Evolutionary conservation across 2,888 invertebrate species (phyloP), one percentile per base, ranked within the genome.

Genomic region (Tenthredo mesomela): DNA sequence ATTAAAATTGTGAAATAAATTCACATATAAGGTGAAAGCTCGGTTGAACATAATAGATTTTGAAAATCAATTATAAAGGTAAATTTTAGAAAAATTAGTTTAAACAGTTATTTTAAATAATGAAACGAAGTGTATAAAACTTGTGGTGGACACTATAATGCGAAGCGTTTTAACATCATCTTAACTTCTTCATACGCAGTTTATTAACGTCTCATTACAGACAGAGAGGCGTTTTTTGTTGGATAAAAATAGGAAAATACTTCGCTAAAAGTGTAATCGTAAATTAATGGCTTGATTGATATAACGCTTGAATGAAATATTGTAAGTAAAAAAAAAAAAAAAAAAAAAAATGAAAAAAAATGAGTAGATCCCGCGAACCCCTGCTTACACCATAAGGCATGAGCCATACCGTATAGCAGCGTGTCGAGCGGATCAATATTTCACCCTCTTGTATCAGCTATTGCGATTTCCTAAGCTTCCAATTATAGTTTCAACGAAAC

Each of bases 341-440:
- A 43, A 33, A 33, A 33, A 12, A 43, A 73, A n/a, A n/a, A n/a
- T n/a, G 29, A 37, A 43, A 33, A 33, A 33, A 12, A 43, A 73
- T 43, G 43, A 43, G 21, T 47, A 67, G 61, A 40, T 80, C 25
- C 40, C 40, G 58, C 33, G 12, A 40, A 33, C 37, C 61, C 54
- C 50, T 3, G 82, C 50, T 67, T 33, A 70, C 58, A 43, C 82
- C 67, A 82, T 67, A 82, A 65, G 82, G 67, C 67, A 80, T 82
- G 33, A 70, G 82, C 25, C 80, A 80, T 80, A 82, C 43, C 67
- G 67, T 82, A 85, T 54, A 84, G 78, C 67, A 80, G 29, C 54
- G 78, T 70, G 50, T 85, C 88, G 86, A 86, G 70, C 87, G 89
- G 89, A 89, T 89, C 89, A 89, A 89, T 89, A 89, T 89, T 67